Conservation (phyloP, 1,140 invertebrate genomes). For the Eubasilissa regina region DNA sequence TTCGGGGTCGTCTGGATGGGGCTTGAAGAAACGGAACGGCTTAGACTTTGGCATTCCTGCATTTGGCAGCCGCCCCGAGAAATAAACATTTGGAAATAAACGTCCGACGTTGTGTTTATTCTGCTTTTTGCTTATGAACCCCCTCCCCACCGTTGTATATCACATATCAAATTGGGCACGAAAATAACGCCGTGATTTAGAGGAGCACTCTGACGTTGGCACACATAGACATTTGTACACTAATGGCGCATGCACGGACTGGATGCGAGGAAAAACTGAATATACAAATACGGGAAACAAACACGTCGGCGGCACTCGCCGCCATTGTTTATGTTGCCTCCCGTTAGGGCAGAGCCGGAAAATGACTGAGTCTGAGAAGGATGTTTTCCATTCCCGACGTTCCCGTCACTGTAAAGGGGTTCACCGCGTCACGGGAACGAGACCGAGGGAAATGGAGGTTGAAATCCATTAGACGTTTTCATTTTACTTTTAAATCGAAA, state of each 20-base stretch:
- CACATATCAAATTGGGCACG: constrained; percentile 61
- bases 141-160: constrained; percentile 54
- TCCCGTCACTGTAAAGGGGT: constrained; percentile 10
- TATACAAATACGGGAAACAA: constrained; percentile 51
- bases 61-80: constrained; percentile 52
- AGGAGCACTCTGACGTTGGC: constrained; percentile 59
- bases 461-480: constrained; percentile 38
- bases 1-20: constrained; percentile 33
- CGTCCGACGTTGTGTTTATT: constrained; percentile 55
- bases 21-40: constrained; percentile 23
- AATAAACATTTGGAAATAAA: constrained; percentile 51
- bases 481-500: constrained; percentile 29
- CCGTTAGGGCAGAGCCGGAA: constrained; percentile 18
- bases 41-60: constrained; percentile 50
- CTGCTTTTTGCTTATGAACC: constrained; percentile 54
- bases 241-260: constrained; percentile 59
- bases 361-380: constrained; percentile 41
- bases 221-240: constrained; percentile 58
- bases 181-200: constrained; percentile 60
- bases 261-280: constrained; percentile 52
- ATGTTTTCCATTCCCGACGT: constrained; percentile 19
- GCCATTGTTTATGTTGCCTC: constrained; percentile 46
- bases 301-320: constrained; percentile 46
- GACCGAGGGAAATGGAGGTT: constrained; percentile 29
- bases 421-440: constrained; percentile 5